Evolutionary conservation across 2,888 invertebrate species (phyloP).

Genomic region (Drymonia ruficornis): DNA sequence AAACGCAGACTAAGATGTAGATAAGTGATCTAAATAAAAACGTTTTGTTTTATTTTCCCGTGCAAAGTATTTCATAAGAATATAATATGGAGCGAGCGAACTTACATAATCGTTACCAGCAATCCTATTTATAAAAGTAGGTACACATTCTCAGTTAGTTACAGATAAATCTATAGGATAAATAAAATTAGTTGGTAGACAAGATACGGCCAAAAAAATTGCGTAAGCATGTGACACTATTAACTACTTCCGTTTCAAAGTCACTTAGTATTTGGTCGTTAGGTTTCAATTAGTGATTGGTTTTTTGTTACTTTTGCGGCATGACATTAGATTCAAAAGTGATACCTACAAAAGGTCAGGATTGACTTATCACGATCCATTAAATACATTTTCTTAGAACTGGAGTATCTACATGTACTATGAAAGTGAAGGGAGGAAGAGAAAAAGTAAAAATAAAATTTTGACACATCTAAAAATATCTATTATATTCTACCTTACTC

Average conservation of each 20-base stretch:
- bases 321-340: background rate
- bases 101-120: background rate
- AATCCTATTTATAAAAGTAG: background rate
- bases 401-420: background rate
- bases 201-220: background rate
- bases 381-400: constrained; percentile 3
- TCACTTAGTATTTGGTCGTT: constrained; percentile 2
- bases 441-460: no score
- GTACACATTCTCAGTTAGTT: background rate
- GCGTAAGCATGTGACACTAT: background rate
- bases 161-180: background rate
- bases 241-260: background rate
- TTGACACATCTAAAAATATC: no score
- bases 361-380: constrained; percentile 4
- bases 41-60: background rate
- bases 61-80: background rate
- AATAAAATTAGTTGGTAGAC: background rate
- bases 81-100: background rate
- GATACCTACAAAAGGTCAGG: constrained; percentile 1
- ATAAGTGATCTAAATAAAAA: background rate
- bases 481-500: no score
- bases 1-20: background rate
- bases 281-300: constrained; percentile 1
- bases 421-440: constrained; percentile 6
- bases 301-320: background rate